Evolutionary conservation across 2,797 vertebrate genomes (phyloP).

Genomic region (Nasua narica): DNA sequence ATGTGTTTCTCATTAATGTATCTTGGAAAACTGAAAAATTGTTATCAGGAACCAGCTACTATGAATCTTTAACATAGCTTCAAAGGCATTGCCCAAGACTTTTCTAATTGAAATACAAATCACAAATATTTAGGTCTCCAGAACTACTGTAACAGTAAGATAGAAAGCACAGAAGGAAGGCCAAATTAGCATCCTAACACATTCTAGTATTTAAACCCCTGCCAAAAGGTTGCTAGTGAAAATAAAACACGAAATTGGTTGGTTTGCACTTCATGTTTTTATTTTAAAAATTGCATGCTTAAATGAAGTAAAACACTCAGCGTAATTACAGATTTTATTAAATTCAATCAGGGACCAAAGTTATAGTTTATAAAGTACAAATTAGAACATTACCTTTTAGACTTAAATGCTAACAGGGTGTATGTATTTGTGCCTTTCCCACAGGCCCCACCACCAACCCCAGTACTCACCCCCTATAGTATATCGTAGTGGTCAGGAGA

Average conservation of each 20-base stretch:
- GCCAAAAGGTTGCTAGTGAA: constrained; percentile 1
- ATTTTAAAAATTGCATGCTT: neutral
- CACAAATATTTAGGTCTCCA: constrained; percentile 52
- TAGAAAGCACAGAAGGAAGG: neutral
- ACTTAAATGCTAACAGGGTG: neutral
- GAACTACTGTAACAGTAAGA: constrained; percentile 19
- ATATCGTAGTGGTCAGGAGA: neutral
- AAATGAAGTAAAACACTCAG: neutral
- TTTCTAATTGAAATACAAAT: constrained; percentile 60
- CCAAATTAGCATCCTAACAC: neutral
- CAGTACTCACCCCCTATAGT: neutral
- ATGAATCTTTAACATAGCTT: constrained; percentile 17
- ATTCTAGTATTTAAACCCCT: neutral
- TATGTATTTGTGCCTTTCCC: neutral
- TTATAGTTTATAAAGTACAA: constrained; percentile 18
- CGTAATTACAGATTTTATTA: constrained; percentile 42
- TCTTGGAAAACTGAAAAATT: constrained; percentile 50
- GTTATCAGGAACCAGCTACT: constrained; percentile 70
- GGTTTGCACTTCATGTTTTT: constrained; percentile 9
- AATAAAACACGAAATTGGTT: constrained; percentile 12
- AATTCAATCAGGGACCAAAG: neutral
- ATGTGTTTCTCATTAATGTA: constrained; percentile 36
- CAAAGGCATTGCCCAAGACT: constrained; percentile 51
- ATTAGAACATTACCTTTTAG: neutral
- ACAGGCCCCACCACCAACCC: neutral